phyloP scores from a whole-genome alignment of 2,113 vertebrate genomes.

The Centropus bengalensis region DNA sequence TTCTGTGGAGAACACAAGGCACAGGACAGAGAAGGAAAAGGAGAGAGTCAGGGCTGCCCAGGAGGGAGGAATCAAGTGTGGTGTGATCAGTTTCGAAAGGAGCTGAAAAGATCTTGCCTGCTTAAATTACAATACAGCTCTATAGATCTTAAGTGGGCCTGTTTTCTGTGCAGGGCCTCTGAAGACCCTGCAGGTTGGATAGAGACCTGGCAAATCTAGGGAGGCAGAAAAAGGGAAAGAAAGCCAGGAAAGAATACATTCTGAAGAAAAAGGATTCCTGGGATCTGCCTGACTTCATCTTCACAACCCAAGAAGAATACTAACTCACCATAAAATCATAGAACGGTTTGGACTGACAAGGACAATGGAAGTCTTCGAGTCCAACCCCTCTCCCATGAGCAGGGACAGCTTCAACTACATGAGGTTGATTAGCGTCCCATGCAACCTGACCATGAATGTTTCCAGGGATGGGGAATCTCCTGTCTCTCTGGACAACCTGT shows the following conservation, averaged over 20 bases:
- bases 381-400: no score
- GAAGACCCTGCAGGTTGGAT: neutral
- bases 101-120: neutral
- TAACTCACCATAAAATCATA: no score
- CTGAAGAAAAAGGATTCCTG: neutral
- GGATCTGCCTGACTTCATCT: neutral
- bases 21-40: neutral
- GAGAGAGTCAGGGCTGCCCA: neutral
- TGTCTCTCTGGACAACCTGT: no score
- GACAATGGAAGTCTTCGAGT: no score
- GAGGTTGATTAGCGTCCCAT: no score
- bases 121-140: neutral
- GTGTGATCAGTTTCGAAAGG: neutral
- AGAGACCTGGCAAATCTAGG: neutral
- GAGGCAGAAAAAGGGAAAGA: neutral
- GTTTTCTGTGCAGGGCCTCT: neutral
- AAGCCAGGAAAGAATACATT: neutral
- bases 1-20: neutral
- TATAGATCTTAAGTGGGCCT: neutral
- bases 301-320: neutral
- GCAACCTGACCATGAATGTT: no score
- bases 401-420: no score
- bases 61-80: neutral
- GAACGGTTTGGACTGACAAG: no score
- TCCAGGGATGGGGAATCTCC: no score